phyloP scores from a whole-genome alignment of 2,888 invertebrate genomes.

The Acanthosoma haemorrhoidale region DNA sequence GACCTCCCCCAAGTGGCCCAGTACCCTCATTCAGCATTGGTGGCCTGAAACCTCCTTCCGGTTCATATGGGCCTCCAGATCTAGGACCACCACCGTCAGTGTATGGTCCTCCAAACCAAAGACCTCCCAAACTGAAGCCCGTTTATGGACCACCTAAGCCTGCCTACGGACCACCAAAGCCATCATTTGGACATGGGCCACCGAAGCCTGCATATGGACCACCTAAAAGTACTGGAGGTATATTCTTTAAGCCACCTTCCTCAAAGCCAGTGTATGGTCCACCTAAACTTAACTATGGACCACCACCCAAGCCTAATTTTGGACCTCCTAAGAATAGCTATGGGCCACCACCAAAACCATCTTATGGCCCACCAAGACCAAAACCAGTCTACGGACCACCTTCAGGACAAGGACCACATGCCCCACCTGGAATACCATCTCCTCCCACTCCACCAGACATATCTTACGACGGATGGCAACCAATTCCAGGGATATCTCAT shows the following conservation, averaged over 20 bases:
- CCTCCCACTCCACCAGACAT: conserved; percentile 70
- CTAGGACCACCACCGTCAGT: conserved; percentile 41
- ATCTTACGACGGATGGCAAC: conserved; percentile 80
- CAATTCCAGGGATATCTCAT: conserved; percentile 62
- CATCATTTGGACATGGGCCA: conserved; percentile 44
- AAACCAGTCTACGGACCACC: conserved; percentile 53
- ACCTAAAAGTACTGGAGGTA: not conserved
- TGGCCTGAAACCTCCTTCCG: not conserved
- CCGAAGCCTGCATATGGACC: conserved; percentile 41
- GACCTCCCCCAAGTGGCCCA: conserved; percentile 42
- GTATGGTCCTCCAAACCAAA: conserved; percentile 42
- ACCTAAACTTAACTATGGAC: conserved; percentile 47
- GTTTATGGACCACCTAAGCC: conserved; percentile 50
- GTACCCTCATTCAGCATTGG: conserved; percentile 28
- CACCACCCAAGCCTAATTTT: conserved; percentile 52
- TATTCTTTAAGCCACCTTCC: not conserved
- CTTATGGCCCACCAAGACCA: conserved; percentile 49
- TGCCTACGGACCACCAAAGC: conserved; percentile 40
- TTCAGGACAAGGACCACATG: conserved; percentile 48
- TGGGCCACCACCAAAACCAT: conserved; percentile 48
- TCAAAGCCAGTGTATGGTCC: conserved; percentile 41
- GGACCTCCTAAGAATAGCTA: conserved; percentile 47
- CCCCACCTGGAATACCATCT: conserved; percentile 60
- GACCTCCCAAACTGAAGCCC: conserved; percentile 52
- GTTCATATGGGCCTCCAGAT: conserved; percentile 25